These are phyloP conservation scores for Hydrotaea cyrtoneurina DNA, from an alignment of 2,888 invertebrate species.

Conservation along the genomic window DNA sequence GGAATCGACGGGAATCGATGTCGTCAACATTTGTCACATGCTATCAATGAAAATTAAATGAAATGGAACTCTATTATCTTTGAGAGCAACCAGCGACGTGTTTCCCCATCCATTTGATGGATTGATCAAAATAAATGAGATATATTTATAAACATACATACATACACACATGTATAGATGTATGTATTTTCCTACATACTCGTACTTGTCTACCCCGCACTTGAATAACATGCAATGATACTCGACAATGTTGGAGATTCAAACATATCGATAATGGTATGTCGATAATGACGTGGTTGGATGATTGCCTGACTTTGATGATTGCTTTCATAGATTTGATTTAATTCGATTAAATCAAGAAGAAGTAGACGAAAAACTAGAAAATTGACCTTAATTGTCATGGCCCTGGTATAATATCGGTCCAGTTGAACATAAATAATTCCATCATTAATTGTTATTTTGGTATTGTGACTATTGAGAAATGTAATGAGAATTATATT, in stretches of 20 bases:
- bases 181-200: too few relatives aligned
- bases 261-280: slow-evolving; percentile 14
- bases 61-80: slow-evolving; percentile 39
- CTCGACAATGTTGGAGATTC: slow-evolving; percentile 22
- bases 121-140: slow-evolving; percentile 17
- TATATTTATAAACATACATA: neutral
- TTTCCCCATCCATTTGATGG: slow-evolving; percentile 4
- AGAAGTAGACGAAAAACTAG: neutral
- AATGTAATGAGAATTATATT: too few relatives aligned
- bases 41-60: slow-evolving; percentile 4
- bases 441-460: too few relatives aligned
- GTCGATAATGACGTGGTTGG: neutral
- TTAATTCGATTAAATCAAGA: neutral
- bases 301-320: slow-evolving; percentile 1
- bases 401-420: too few relatives aligned
- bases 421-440: too few relatives aligned
- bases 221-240: neutral
- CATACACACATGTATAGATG: neutral
- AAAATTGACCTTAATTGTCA: too few relatives aligned
- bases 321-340: slow-evolving; percentile 28
- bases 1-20: neutral
- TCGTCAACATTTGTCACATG: slow-evolving; percentile 44
- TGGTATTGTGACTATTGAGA: too few relatives aligned
- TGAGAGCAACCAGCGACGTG: neutral
- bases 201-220: neutral